Evolutionary conservation across 2,797 vertebrate species (phyloP), one percentile per base, ranked within the genome.

Genomic region (Arctocebus calabarensis): DNA sequence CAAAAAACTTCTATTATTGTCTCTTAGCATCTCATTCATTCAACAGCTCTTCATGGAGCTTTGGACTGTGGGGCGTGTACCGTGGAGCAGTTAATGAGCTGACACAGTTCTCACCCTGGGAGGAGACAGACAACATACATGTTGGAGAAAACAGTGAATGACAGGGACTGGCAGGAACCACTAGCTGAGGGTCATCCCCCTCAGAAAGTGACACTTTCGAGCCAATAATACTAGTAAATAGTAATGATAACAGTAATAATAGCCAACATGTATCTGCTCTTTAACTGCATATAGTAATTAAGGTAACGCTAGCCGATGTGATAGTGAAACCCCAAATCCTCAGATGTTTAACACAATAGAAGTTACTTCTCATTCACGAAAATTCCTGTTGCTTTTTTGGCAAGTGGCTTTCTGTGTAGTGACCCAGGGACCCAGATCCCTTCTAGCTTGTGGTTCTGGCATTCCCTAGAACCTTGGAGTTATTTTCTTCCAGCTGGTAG

Each of bases 141-240:
- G n/a, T 75, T 37, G 68, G 48, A 25, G 34, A 27, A 73, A 75
- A 79, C 6, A 37, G 19, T 43, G 59, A 40, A 27, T 23, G 25
- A 19, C 43, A 40, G 40, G 40, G n/a, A 23, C 10, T 13, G 43
- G 19, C 29, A 27, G 71, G 68, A 61, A 13, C 45, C 12, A 1
- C 68, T 84, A 77, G 27, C 64, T 19, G 48, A 55, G 81, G 48
- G 61, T 3, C 78, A 29, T 4, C 20, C 25, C 14, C 73, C 55
- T 78, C 73, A 68, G 85, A 88, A 75, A 40, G 55, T 90, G 82
- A 34, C 52, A 48, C 45, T 96, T 83, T 73, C 68, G 29, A 93
- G 34, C 32, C 16, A 74, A 84, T 12, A 29, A 55, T 10, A 43
- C 59, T 17, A 40, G 12, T 4, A 22, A 22, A 70, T 5, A 23